These are phyloP conservation scores for Hemichromis elongatus DNA, from an alignment of 2,113 vertebrate genomes.

Conservation along the genomic window DNA sequence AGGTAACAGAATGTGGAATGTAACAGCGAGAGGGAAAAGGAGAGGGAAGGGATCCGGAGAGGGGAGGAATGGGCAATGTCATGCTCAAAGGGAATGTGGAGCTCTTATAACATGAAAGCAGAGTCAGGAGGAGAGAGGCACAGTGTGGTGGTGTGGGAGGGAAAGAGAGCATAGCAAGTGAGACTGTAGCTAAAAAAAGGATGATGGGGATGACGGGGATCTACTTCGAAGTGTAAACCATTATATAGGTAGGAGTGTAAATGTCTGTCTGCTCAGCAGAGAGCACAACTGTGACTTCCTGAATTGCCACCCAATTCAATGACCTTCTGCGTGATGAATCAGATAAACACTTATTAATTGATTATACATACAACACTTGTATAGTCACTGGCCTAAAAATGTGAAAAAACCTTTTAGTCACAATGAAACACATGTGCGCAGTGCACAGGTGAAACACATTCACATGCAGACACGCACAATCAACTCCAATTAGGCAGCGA, in stretches of 20 bases:
- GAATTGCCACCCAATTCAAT: background rate
- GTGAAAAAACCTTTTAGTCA: background rate
- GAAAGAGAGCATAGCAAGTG: slow-evolving; percentile 11
- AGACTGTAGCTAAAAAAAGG: slow-evolving; percentile 44
- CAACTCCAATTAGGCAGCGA: slow-evolving; percentile 21
- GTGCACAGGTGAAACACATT: background rate
- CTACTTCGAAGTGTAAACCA: slow-evolving; percentile 6
- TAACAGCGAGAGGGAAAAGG: background rate
- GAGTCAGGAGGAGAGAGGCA: slow-evolving; percentile 36
- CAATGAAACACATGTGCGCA: background rate
- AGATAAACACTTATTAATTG: slow-evolving; percentile 6
- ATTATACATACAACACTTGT: background rate
- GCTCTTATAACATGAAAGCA: slow-evolving; percentile 57
- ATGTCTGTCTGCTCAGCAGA: slow-evolving; percentile 29
- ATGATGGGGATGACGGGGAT: slow-evolving; percentile 46
- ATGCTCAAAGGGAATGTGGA: slow-evolving; percentile 48
- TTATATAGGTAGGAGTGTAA: slow-evolving; percentile 40
- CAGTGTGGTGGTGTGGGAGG: slow-evolving; percentile 35
- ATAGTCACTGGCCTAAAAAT: background rate
- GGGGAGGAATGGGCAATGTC: slow-evolving; percentile 27
- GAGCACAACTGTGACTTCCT: slow-evolving; percentile 7
- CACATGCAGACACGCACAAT: background rate
- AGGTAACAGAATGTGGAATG: background rate
- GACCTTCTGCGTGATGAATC: slow-evolving; percentile 23
- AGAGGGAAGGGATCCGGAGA: background rate